These are phyloP conservation scores for Neogale vison DNA, from an alignment of 2,113 vertebrate genomes.

Conservation along the genomic window DNA sequence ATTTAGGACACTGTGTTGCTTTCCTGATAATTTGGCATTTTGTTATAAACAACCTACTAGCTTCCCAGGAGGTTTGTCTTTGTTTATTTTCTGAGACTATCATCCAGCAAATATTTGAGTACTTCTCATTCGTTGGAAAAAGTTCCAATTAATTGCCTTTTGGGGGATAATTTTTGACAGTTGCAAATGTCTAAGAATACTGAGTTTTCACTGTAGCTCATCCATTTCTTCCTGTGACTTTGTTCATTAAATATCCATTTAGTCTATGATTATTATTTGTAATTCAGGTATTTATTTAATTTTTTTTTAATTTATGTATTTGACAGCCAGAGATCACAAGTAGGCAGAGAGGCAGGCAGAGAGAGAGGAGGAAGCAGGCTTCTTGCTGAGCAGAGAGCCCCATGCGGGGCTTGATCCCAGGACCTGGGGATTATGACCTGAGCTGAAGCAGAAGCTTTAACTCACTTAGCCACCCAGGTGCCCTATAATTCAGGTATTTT, in stretches of 20 bases:
- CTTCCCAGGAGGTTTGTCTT: background rate
- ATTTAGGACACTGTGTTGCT: background rate
- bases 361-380: too few relatives aligned
- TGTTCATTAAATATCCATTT: background rate
- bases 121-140: background rate
- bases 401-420: too few relatives aligned
- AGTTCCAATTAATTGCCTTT: background rate
- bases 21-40: constrained; percentile 26
- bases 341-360: too few relatives aligned
- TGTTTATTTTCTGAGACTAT: background rate
- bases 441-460: too few relatives aligned
- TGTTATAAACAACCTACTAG: constrained; percentile 1
- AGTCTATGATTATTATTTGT: background rate
- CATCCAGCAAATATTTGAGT: background rate
- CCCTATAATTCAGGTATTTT: background rate
- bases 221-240: background rate
- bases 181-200: background rate
- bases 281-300: background rate
- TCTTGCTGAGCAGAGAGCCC: too few relatives aligned
- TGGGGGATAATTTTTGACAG: background rate
- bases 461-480: too few relatives aligned
- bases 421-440: too few relatives aligned
- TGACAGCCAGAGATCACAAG: too few relatives aligned
- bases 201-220: background rate
- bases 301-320: too few relatives aligned